Evolutionary conservation across 2,797 vertebrate genomes (phyloP), one percentile per base, ranked within the genome.

Genomic region (Phoebastria nigripes): DNA sequence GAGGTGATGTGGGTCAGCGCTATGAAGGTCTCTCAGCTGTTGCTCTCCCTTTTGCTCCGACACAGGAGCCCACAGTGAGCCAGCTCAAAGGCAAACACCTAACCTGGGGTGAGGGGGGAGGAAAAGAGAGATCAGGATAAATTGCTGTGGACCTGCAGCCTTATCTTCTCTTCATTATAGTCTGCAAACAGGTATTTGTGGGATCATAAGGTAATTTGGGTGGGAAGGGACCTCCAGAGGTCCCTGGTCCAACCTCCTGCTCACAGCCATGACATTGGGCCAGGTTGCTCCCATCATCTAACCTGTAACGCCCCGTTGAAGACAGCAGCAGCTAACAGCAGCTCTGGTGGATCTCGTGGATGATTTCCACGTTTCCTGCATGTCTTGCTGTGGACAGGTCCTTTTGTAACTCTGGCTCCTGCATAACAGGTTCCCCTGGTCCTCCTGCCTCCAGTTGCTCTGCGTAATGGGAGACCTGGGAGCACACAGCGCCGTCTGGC

Each of bases 351-450:
- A 51, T 65, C 69, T 90, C 8, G 5, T 70, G 59, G 39, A 21
- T 61, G 39, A 21, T 88, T 93, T 92, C 51, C 69, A 51, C 12
- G 8, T 51, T 94, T 90, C 69, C 44, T 31, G 3, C 22, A 0
- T 37, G 31, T 80, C 76, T 88, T 46, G 19, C 89, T 91, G 25
- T 46, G 82, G 82, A 93, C 13, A 11, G 33, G 77, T 71, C 78
- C 65, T 90, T 77, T 72, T 66, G 91, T 91, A 86, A 20, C n/a
- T 56, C 31, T 44, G 80, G 26, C 66, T 94, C 21, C 77, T 70
- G 81, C 20, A 4, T 69, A 79, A 63, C 95, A 89, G 88, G 91
- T 93, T 96, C n/a, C 39, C 83, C 94, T 93, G 52, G 88, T 95
- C 62, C 54, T 95, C 79, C 70, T 88, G 62, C 58, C 47, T 86